Evolutionary conservation across 2,113 vertebrate genomes (phyloP).

Genomic region (Pungitius pungitius): DNA sequence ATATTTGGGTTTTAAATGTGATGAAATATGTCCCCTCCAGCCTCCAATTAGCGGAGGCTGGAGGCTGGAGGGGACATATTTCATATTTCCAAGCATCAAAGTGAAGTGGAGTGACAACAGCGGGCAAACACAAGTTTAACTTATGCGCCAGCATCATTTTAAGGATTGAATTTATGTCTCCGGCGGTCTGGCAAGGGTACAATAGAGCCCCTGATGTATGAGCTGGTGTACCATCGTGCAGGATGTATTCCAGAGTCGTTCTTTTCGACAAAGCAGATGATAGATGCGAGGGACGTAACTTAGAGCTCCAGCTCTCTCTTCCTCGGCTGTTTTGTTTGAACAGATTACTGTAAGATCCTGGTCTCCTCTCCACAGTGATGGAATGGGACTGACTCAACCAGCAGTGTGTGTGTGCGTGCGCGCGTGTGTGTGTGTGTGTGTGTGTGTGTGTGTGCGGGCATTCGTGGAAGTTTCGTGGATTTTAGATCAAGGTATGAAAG

Average conservation of each 20-base stretch:
- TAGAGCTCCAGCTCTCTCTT: conserved; percentile 10
- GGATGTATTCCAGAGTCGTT: conserved; percentile 32
- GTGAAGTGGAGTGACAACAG: neutral
- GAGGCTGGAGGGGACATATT: too few species aligned
- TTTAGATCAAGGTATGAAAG: neutral
- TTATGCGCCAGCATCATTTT: neutral
- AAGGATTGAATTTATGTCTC: neutral
- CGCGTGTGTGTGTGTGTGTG: neutral
- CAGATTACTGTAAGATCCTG: neutral
- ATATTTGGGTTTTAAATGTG: neutral
- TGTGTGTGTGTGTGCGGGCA: neutral
- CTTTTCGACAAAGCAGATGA: conserved; percentile 27
- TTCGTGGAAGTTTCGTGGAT: conserved; percentile 13
- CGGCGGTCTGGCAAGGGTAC: conserved; percentile 16
- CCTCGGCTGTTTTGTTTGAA: neutral
- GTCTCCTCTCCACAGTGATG: neutral
- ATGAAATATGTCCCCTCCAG: neutral
- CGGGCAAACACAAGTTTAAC: neutral
- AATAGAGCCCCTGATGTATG: conserved; percentile 17
- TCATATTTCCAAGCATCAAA: conserved; percentile 6
- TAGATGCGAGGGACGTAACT: conserved; percentile 5
- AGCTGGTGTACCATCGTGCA: neutral
- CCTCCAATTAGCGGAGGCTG: too few species aligned
- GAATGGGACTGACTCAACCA: conserved; percentile 4
- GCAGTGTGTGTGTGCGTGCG: too few species aligned